A percentile compares a stretch with the other conserved stretches of the same genome.
phyloP scores from a whole-genome alignment of 2,797 vertebrate species.

The Mareca strepera region DNA sequence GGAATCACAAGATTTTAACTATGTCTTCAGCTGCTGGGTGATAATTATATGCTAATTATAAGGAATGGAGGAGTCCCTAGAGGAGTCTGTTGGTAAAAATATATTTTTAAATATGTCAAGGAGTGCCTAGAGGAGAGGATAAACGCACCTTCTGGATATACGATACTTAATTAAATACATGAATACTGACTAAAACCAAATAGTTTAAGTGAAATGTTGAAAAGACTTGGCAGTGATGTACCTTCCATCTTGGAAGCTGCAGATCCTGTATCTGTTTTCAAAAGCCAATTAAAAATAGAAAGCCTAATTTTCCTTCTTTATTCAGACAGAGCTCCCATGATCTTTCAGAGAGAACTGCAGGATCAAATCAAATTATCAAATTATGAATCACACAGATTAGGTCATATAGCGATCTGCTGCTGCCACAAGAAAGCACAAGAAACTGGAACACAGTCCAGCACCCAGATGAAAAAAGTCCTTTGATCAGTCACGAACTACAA shows the following conservation, averaged over 20 bases:
- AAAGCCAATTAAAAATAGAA: slow-evolving; percentile 51
- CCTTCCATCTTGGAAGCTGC: slow-evolving; percentile 41
- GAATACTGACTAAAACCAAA: slow-evolving; percentile 37
- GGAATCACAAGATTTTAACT: slow-evolving; percentile 57
- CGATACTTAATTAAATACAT: slow-evolving; percentile 34
- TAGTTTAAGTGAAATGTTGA: slow-evolving; percentile 1
- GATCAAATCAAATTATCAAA: slow-evolving; percentile 30
- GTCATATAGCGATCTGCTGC: not conserved
- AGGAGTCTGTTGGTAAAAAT: slow-evolving; percentile 56
- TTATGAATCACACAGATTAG: not conserved
- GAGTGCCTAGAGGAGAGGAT: slow-evolving; percentile 53
- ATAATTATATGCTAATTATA: slow-evolving; percentile 71
- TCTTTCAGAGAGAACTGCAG: not conserved
- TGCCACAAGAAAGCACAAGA: not conserved
- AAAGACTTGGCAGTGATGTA: not conserved
- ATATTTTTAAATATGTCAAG: slow-evolving; percentile 66
- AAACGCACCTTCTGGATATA: not conserved
- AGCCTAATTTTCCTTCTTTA: slow-evolving; percentile 27
- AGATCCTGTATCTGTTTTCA: not conserved
- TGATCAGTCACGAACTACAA: not conserved
- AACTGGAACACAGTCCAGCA: not conserved
- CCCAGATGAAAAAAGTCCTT: not conserved
- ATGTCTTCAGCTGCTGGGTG: slow-evolving; percentile 47
- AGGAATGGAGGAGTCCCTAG: slow-evolving; percentile 22
- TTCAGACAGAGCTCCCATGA: not conserved